These are phyloP conservation scores for Rhynchotus rufescens DNA, from an alignment of 2,797 vertebrate species.

Conservation along the genomic window DNA sequence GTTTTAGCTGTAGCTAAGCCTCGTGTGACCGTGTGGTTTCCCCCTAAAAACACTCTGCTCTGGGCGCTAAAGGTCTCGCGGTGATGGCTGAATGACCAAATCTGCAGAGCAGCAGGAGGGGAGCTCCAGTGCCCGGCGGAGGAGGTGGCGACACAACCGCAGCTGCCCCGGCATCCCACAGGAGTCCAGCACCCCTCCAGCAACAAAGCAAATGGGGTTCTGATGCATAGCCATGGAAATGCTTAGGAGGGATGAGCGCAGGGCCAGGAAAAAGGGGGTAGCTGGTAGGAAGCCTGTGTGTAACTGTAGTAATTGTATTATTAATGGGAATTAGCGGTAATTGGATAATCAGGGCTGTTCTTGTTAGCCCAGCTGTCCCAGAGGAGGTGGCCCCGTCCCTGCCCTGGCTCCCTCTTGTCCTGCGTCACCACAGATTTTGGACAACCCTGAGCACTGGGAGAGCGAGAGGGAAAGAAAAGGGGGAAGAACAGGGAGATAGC, in stretches of 20 bases:
- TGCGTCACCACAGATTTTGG: neutral
- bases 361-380: neutral
- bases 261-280: neutral
- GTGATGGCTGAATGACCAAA: fast-evolving
- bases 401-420: neutral
- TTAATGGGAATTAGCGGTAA: neutral
- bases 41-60: neutral
- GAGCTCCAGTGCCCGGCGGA: neutral
- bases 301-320: neutral
- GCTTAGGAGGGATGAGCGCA: neutral
- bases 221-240: fast-evolving
- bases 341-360: neutral
- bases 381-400: neutral
- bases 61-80: neutral
- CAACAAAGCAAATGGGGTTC: neutral
- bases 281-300: neutral
- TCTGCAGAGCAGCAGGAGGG: neutral
- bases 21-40: neutral
- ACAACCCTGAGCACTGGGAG: neutral
- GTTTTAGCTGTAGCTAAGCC: neutral
- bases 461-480: neutral
- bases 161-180: neutral
- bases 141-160: neutral
- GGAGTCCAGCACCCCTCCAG: neutral
- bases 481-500: too few relatives aligned